Percentiles rank a stretch among this genome's conserved stretches.
Evolutionary conservation across 2,888 invertebrate genomes (phyloP).

Genomic region (Marronus borbonicus): DNA sequence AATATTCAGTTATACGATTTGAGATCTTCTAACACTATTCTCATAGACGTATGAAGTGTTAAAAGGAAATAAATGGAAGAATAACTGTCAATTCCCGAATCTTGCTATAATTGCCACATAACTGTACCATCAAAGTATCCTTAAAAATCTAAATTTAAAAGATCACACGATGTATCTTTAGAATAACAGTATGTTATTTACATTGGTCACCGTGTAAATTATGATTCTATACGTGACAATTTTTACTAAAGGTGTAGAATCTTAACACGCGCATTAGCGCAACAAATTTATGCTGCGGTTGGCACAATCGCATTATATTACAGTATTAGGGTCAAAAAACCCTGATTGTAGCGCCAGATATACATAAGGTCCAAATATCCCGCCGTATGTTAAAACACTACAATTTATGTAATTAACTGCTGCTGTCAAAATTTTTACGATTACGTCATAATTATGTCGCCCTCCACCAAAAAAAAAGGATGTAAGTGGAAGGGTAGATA

Average conservation of each 20-base stretch:
- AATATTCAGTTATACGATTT: too few relatives aligned
- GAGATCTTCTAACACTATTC: too few relatives aligned
- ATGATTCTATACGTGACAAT: not conserved
- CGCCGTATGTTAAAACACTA: not conserved
- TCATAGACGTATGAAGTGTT: too few relatives aligned
- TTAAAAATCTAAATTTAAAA: too few relatives aligned
- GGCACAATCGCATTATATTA: not conserved
- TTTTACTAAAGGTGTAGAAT: not conserved
- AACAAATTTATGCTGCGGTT: not conserved
- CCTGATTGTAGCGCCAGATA: not conserved
- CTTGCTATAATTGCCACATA: too few relatives aligned
- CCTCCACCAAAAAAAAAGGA: not conserved
- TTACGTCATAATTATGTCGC: not conserved
- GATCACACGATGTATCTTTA: too few relatives aligned
- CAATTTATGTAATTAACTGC: not conserved
- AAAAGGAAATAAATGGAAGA: too few relatives aligned
- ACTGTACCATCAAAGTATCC: too few relatives aligned
- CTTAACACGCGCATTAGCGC: too few relatives aligned
- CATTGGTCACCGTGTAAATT: not conserved
- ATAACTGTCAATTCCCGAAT: too few relatives aligned
- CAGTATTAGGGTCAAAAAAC: conserved; percentile 5
- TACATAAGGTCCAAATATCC: not conserved
- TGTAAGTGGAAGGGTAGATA: not conserved
- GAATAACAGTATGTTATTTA: too few relatives aligned
- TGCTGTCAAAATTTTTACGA: not conserved